Base-by-base conservation (phyloP, 2,797 vertebrate genomes). In the Adelosebastes latens region DNA sequence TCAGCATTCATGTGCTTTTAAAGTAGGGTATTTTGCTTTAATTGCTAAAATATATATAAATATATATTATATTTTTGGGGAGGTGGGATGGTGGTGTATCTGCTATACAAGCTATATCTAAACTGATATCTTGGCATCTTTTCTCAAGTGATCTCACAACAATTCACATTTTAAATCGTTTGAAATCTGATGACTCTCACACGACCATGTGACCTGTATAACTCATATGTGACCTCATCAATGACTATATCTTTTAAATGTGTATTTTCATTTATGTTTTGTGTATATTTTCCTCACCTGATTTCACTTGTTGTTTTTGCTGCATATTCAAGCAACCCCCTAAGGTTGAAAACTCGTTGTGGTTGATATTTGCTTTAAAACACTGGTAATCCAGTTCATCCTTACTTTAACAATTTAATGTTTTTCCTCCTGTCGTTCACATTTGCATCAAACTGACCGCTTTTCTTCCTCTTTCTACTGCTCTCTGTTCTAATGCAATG, bases 51-150 rank as follows among this genome's bases (percentile, higher is more conserved):
- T 56, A 56, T 14, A 24, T 13, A 55, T n/a, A 7, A 24, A 56
- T 24, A 22, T 22, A 55, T 20, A 5, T 8, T n/a, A 52, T n/a
- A 13, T 5, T 32, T 8, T 32, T 32, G 31, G 31, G 42, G 13
- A n/a, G 52, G 31, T 12, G 49, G 20, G 27, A 7, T 53, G 70
- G 39, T 25, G 31, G 49, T 27, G 64, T n/a, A 65, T 56, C 11
- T 36, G 59, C 9, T 20, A 25, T 67, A 27, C 36, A 39, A 16
- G 39, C 39, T 42, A 42, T 16, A 42, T 42, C 52, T 65, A 16
- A 39, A 74, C 18, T 42, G 31, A 62, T 79, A 49, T 18, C 27
- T 53, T 70, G 53, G 72, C 73, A 82, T 74, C 8, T 29, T 68
- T 56, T 34, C 52, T 46, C 8, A 7, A 31, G 22, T 49, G 31